These are phyloP conservation scores for Hystrix cristata DNA, from an alignment of 2,113 vertebrate genomes.

Conservation along the genomic window DNA sequence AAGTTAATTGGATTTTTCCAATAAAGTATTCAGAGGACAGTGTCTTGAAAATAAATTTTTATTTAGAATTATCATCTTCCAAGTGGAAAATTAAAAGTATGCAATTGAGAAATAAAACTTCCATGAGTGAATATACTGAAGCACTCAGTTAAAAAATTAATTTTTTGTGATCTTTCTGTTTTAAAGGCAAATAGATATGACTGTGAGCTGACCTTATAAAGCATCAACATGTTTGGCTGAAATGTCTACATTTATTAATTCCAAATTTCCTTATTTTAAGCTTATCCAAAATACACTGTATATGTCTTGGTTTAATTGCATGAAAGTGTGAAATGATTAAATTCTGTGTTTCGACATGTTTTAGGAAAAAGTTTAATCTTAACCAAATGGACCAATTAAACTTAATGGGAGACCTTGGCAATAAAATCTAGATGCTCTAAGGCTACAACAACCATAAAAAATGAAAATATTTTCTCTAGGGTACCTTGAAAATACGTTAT, in stretches of 20 bases:
- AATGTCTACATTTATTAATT: not conserved
- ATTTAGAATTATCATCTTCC: conserved; percentile 65
- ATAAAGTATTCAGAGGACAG: conserved; percentile 36
- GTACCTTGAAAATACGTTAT: not conserved
- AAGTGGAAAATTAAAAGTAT: conserved; percentile 80
- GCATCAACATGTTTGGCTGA: not conserved
- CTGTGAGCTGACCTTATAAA: not conserved
- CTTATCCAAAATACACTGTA: not conserved
- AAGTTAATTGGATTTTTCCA: conserved; percentile 78
- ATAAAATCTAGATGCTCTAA: not conserved
- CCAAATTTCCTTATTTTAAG: not conserved
- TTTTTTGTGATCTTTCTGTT: not conserved
- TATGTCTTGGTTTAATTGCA: not conserved
- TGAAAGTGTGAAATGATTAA: not conserved
- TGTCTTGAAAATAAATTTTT: conserved; percentile 75
- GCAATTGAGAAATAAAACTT: conserved; percentile 72
- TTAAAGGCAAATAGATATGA: not conserved
- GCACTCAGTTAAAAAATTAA: not conserved
- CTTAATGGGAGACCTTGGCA: not conserved
- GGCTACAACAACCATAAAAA: not conserved
- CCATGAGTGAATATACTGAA: conserved; percentile 37
- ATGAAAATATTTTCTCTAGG: not conserved
- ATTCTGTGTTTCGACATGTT: not conserved
- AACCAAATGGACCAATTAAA: not conserved
- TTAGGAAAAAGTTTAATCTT: not conserved